phyloP scores from a whole-genome alignment of 2,888 invertebrate species.

The Drosophila austrosaltans region DNA sequence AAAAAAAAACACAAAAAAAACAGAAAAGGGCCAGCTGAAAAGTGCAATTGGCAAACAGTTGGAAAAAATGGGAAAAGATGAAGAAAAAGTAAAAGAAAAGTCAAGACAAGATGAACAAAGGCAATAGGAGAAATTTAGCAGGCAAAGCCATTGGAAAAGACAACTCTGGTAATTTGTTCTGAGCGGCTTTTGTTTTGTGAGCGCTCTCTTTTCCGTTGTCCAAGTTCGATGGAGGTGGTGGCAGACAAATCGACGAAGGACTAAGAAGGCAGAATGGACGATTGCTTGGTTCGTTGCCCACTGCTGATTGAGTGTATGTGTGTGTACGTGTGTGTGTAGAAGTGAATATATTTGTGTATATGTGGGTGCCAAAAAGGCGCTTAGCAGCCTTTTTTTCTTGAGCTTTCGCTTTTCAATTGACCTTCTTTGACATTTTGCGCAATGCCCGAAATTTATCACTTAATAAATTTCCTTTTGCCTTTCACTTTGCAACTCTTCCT shows the following conservation, averaged over 20 bases:
- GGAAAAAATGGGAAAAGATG: constrained; percentile 29
- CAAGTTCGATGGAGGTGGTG: constrained; percentile 21
- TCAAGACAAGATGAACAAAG: constrained; percentile 11
- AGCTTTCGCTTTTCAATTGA: constrained; percentile 76
- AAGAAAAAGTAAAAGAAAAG: constrained; percentile 34
- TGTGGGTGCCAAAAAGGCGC: constrained; percentile 64
- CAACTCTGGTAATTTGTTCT: constrained; percentile 75
- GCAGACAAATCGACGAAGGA: constrained; percentile 19
- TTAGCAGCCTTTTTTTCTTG: constrained; percentile 64
- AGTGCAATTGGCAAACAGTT: constrained; percentile 68
- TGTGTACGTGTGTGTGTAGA: neutral
- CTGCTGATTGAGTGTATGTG: constrained; percentile 54
- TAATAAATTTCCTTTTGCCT: constrained; percentile 60
- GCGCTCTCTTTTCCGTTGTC: constrained; percentile 54
- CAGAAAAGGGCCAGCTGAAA: constrained; percentile 71
- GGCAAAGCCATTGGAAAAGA: constrained; percentile 62
- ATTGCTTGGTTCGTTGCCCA: constrained; percentile 41
- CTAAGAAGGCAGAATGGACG: constrained; percentile 38
- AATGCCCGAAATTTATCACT: constrained; percentile 71
- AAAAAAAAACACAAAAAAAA: constrained; percentile 45
- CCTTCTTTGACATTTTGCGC: constrained; percentile 72
- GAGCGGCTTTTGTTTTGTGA: constrained; percentile 76
- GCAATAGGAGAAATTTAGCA: constrained; percentile 16
- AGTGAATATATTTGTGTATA: constrained; percentile 14
- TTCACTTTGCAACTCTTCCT: neutral